phyloP scores from a whole-genome alignment of 2,797 vertebrate genomes.

The Poeciliopsis gracilis region DNA sequence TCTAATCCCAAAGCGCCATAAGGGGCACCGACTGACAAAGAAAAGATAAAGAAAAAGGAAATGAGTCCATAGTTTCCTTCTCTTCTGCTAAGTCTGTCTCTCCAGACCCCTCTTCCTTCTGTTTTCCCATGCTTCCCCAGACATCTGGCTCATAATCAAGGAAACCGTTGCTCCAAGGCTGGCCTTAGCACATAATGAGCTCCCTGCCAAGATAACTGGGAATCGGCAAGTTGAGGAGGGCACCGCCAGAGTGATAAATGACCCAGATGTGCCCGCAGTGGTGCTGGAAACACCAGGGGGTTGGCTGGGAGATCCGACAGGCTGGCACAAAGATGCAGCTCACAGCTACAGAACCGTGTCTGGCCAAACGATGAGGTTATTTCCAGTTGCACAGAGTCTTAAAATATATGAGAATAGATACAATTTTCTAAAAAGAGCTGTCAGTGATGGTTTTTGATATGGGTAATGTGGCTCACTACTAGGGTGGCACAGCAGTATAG shows the following conservation, averaged over 20 bases:
- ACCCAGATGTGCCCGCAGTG: conserved; percentile 72
- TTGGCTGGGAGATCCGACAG: conserved; percentile 40
- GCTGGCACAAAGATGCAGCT: conserved; percentile 44
- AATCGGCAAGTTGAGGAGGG: conserved; percentile 50
- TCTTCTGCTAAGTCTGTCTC: conserved; percentile 20
- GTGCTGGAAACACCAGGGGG: background rate
- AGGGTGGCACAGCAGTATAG: background rate
- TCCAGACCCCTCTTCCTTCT: conserved; percentile 48
- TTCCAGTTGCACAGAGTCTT: conserved; percentile 26
- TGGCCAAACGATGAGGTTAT: conserved; percentile 35
- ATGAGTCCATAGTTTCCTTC: conserved; percentile 75
- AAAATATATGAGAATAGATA: conserved; percentile 20
- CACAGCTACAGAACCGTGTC: conserved; percentile 55
- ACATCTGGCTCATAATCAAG: conserved; percentile 74
- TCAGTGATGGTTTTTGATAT: conserved; percentile 3
- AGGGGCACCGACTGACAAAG: conserved; percentile 33
- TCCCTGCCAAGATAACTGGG: conserved; percentile 69
- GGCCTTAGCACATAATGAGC: conserved; percentile 50
- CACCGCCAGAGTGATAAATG: conserved; percentile 76
- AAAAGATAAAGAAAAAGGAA: conserved; percentile 75
- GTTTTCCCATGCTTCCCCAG: conserved; percentile 66
- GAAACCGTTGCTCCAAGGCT: conserved; percentile 55
- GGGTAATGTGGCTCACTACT: background rate
- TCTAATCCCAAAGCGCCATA: conserved; percentile 28
- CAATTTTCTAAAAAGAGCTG: conserved; percentile 32